Percentiles rank a stretch among this genome's conserved stretches.
phyloP scores from a whole-genome alignment of 1,140 invertebrate species.

The Chironomus tepperi region DNA sequence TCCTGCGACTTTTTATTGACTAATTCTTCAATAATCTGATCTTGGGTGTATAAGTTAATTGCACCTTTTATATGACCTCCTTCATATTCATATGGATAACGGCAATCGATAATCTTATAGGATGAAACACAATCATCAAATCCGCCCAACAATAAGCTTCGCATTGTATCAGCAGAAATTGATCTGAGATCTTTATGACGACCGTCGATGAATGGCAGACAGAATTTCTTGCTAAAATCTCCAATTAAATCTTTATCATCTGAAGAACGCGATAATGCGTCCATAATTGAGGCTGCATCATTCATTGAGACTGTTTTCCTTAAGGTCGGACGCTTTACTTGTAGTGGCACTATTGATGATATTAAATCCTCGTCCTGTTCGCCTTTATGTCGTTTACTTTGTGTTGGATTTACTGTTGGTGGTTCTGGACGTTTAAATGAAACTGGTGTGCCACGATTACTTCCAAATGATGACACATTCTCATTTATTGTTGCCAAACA shows the following conservation, averaged over 20 bases:
- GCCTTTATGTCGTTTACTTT: slow-evolving; percentile 46
- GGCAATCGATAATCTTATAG: slow-evolving; percentile 66
- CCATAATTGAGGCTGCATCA: slow-evolving; percentile 36
- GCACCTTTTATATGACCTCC: slow-evolving; percentile 88
- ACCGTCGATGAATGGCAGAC: slow-evolving; percentile 67
- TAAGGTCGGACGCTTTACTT: slow-evolving; percentile 28
- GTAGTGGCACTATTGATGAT: slow-evolving; percentile 47
- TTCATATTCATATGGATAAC: slow-evolving; percentile 96
- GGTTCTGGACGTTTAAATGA: slow-evolving; percentile 55
- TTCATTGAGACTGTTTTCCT: slow-evolving; percentile 39
- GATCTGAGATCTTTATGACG: slow-evolving; percentile 79
- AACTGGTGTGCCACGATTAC: slow-evolving; percentile 31
- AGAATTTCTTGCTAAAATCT: slow-evolving; percentile 68
- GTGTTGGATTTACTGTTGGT: slow-evolving; percentile 44
- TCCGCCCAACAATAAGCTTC: slow-evolving; percentile 56
- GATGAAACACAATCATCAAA: slow-evolving; percentile 51
- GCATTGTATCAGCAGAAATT: slow-evolving; percentile 68
- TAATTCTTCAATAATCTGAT: slow-evolving; percentile 57
- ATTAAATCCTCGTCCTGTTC: slow-evolving; percentile 36
- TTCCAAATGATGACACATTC: slow-evolving; percentile 28
- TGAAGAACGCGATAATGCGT: slow-evolving; percentile 37
- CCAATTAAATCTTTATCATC: slow-evolving; percentile 67
- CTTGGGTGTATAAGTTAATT: slow-evolving; percentile 72
- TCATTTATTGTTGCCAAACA: slow-evolving; percentile 26
- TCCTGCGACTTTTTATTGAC: slow-evolving; percentile 42